phyloP scores from a whole-genome alignment of 2,888 invertebrate genomes.

The Buathra laborator region DNA sequence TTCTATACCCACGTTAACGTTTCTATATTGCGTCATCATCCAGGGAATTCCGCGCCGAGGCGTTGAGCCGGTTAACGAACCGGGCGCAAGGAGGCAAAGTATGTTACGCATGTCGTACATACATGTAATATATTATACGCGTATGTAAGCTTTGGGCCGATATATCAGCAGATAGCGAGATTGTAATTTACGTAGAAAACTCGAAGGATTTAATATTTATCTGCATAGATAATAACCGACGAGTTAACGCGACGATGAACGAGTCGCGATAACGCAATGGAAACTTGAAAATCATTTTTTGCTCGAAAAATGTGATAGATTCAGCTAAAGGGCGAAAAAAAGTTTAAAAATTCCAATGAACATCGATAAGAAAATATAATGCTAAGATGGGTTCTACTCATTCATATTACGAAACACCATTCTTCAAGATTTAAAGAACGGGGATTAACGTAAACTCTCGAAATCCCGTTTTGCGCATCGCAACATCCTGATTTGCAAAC shows the following conservation, averaged over 20 bases:
- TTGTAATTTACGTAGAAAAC: slow-evolving; percentile 13
- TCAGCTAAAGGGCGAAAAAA: neutral
- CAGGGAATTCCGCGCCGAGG: slow-evolving; percentile 67
- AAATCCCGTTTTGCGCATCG: neutral
- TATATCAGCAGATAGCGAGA: slow-evolving; percentile 3
- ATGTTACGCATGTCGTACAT: neutral
- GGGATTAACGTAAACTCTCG: neutral
- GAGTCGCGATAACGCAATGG: neutral
- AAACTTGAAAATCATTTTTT: neutral
- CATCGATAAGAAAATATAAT: neutral
- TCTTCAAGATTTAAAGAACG: neutral
- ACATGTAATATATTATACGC: too few species aligned
- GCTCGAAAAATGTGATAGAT: neutral
- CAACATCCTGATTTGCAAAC: neutral
- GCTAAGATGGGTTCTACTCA: neutral
- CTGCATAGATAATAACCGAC: neutral
- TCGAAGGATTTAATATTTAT: neutral
- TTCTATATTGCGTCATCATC: slow-evolving; percentile 66
- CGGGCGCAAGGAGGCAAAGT: slow-evolving; percentile 24
- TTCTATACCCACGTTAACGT: neutral
- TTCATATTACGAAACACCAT: neutral
- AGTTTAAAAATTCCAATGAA: neutral
- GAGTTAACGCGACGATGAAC: neutral
- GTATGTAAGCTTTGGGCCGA: neutral
- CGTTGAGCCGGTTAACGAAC: slow-evolving; percentile 70